Base-by-base conservation (phyloP, 2,797 vertebrate species). In the Lophius americanus region DNA sequence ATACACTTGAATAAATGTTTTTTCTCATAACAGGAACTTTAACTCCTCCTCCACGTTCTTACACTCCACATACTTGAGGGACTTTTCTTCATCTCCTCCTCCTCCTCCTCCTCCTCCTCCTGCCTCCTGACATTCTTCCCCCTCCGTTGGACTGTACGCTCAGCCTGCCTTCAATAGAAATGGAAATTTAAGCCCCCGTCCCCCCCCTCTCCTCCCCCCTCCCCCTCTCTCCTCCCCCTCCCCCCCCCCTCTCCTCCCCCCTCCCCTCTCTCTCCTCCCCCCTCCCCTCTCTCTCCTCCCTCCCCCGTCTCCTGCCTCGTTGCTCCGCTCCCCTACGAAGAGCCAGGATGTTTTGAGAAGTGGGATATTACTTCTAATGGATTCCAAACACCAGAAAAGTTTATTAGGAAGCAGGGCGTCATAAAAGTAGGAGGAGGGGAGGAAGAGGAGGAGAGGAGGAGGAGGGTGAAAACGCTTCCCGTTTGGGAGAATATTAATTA, bases 381-480 rank as follows among this genome's bases (percentile, higher is more conserved):
- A 93, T 94, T 92, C 89, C 91, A 93, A 94, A 92, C 91, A 92
- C 91, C 90, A 92, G 90, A 92, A 91, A 93, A 85, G 89, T 94
- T 93, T 94, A 94, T 92, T 92, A 92, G 92, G 89, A 92, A 92
- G 85, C 82, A 62, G 85, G 81, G 90, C 83, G 73, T 91, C 72
- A 70, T 93, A 91, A 94, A 94, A 88, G 71, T 55, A 56, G 52
- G 71, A 60, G 72, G 64, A 36, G 33, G 68, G 75, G 78, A 49
- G 35, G 39, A 58, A 70, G 46, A 8, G 12, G 56, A 51, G 70
- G 51, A 57, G 57, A 36, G 62, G 41, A 61, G 32, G 35, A 50
- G 51, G 51, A 38, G 64, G 13, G 77, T n/a, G 52, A 32, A 64
- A 49, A 57, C 58, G 39, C 63, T 82, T 79, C 72, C 62, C 70